Evolutionary conservation across 2,797 vertebrate genomes (phyloP).

Genomic region (Hydrolagus colliei): DNA sequence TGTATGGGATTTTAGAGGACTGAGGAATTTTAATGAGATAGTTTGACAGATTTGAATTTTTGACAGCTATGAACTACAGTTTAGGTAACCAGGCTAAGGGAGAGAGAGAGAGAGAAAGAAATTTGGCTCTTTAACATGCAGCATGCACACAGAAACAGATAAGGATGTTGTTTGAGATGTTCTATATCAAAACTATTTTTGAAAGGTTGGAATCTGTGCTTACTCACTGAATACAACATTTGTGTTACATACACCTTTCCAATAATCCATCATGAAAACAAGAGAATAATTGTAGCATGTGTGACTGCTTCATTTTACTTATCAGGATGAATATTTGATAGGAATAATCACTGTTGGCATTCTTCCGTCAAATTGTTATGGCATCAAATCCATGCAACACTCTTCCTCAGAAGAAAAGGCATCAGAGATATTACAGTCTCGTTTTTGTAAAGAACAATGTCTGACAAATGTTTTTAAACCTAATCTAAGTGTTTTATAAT

Average conservation of each 20-base stretch:
- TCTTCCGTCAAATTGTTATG: not conserved
- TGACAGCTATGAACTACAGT: not conserved
- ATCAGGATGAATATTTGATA: not conserved
- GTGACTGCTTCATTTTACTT: not conserved
- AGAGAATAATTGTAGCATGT: not conserved
- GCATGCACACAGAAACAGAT: no score
- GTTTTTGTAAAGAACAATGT: not conserved
- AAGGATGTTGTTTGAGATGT: not conserved
- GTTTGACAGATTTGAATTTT: not conserved
- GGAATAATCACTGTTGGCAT: not conserved
- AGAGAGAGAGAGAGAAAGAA: not conserved
- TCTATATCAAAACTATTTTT: not conserved
- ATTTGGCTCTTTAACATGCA: not conserved
- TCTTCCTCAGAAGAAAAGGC: not conserved
- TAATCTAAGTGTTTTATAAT: not conserved
- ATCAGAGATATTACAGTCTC: not conserved
- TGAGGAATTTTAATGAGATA: not conserved
- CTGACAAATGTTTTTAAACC: not conserved
- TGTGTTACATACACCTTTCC: not conserved
- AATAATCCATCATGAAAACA: not conserved
- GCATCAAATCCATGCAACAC: not conserved
- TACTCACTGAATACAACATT: no score
- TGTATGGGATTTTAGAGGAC: not conserved
- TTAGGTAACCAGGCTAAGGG: not conserved
- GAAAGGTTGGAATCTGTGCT: not conserved